Base-by-base conservation (phyloP, 2,888 invertebrate genomes). In the Liodrosophila aerea region DNA sequence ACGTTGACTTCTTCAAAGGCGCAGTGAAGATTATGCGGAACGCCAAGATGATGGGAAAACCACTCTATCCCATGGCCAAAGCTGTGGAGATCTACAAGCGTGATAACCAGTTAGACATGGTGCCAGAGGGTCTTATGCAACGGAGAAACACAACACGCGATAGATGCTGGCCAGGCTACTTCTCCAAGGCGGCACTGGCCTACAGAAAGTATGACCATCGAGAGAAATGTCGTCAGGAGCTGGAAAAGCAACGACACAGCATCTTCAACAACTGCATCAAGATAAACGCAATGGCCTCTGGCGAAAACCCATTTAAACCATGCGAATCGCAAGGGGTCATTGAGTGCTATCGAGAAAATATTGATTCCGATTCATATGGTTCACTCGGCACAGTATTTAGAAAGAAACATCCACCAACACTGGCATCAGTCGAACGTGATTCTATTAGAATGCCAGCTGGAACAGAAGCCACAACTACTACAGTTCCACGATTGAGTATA, bases 1-100 rank as follows among this genome's bases (percentile, higher is more conserved):
- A 90, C 52, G 76, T 83, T 15, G 73, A 71, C 59, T 90, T 89
- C 69, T 88, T 88, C 50, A 73, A 85, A 1, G 81, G 85, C 56
- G 89, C 89, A 0, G 75, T 83, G 3, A 58, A 75, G 4, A 57
- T 87, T 4, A 85, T 89, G 54, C 63, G 85, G 43, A 75, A 87
- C 41, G 88, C 87, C 0, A 66, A 86, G 2, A 73, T 73, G n/a
- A 78, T 83, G 13, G 86, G 87, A 0, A 81, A 88, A 2, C 89
- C 90, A 0, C 44, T 89, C 4, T 78, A 80, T 29, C 90, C 90
- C 0, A 64, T 90, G 8, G 73, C 81, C 11, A 87, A 76, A 30
- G 88, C 82, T 0, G 83, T 87, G 2, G 61, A 87, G 8, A 45
- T 64, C 0, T 90, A 90, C 43, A 86, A 83, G 18, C 85, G 81